These are phyloP conservation scores for Molanna angustata DNA, from an alignment of 2,888 invertebrate species.

Conservation along the genomic window DNA sequence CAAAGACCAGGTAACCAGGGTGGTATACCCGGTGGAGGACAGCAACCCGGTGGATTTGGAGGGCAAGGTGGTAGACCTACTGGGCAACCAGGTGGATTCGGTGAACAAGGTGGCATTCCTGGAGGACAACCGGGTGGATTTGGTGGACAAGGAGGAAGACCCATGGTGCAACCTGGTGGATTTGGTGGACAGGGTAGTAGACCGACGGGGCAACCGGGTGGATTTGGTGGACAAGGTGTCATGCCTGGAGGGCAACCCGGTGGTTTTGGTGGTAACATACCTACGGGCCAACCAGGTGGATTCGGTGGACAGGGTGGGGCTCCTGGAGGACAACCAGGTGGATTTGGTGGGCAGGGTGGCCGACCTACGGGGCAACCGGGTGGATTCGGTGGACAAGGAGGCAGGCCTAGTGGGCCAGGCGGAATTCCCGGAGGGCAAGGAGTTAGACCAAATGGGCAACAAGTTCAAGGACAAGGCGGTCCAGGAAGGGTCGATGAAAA, in stretches of 20 bases:
- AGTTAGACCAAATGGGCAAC: neutral
- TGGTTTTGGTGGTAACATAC: neutral
- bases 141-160: neutral
- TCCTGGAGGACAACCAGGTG: neutral
- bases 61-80: neutral
- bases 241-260: neutral
- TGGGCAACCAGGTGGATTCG: neutral
- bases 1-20: neutral
- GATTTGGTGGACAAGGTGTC: conserved; percentile 4
- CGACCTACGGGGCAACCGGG: neutral
- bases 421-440: neutral
- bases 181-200: neutral
- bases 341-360: neutral
- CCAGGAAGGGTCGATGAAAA: neutral
- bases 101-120: conserved; percentile 7
- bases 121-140: neutral
- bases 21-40: no score
- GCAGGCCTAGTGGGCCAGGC: neutral
- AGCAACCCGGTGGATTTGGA: no score
- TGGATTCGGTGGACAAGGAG: neutral
- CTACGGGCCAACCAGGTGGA: neutral
- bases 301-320: neutral
- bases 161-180: no score
- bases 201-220: neutral
- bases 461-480: conserved; percentile 7